These are phyloP conservation scores for Belonocnema kinseyi DNA, from an alignment of 1,140 invertebrate genomes.

Conservation along the genomic window DNA sequence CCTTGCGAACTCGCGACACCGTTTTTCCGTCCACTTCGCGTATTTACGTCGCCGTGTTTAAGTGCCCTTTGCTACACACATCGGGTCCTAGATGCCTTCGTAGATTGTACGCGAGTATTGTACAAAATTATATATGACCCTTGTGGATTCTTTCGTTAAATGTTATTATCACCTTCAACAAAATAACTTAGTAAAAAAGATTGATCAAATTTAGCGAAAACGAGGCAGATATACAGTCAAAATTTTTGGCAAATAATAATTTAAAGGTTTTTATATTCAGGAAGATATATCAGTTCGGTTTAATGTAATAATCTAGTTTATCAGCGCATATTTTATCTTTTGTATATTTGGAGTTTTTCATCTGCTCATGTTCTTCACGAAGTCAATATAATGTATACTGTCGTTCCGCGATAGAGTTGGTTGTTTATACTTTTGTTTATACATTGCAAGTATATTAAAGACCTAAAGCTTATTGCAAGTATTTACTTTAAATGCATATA, in stretches of 20 bases:
- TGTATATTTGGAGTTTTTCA: too few relatives aligned
- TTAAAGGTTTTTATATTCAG: too few relatives aligned
- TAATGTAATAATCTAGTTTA: too few relatives aligned
- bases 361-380: neutral
- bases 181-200: too few relatives aligned
- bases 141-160: slow-evolving; percentile 13
- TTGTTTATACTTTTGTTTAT: slow-evolving; percentile 5
- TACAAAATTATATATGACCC: slow-evolving; percentile 9
- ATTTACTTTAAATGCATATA: slow-evolving; percentile 46
- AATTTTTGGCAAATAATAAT: too few relatives aligned
- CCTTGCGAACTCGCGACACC: slow-evolving; percentile 28
- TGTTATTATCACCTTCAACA: neutral
- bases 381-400: neutral
- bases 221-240: too few relatives aligned
- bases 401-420: neutral
- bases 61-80: neutral
- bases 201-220: too few relatives aligned
- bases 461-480: slow-evolving; percentile 39
- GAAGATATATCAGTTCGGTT: too few relatives aligned
- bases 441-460: slow-evolving; percentile 38
- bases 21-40: slow-evolving; percentile 28
- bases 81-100: neutral
- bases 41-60: slow-evolving; percentile 28
- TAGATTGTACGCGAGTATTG: slow-evolving; percentile 8
- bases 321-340: too few relatives aligned